These are phyloP conservation scores for Stegana nigrithorax DNA, from an alignment of 2,888 invertebrate species.

Conservation along the genomic window DNA sequence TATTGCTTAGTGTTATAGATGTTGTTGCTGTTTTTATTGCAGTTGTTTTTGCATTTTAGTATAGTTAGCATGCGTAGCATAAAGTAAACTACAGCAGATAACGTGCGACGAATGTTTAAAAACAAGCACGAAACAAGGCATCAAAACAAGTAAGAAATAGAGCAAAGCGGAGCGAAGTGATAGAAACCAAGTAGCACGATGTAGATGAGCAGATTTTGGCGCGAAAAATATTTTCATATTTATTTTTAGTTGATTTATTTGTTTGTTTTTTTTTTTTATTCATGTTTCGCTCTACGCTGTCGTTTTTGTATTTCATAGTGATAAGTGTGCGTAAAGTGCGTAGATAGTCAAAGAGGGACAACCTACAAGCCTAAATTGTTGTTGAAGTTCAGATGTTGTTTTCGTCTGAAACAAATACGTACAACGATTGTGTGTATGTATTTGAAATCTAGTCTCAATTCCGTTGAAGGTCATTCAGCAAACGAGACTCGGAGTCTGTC, in stretches of 20 bases:
- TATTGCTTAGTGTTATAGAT: slow-evolving; percentile 21
- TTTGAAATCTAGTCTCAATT: slow-evolving; percentile 21
- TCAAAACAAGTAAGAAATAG: neutral
- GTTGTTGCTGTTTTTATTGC: slow-evolving; percentile 7
- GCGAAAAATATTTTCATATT: slow-evolving; percentile 1
- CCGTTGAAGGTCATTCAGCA: slow-evolving; percentile 8
- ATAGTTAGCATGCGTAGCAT: slow-evolving; percentile 29
- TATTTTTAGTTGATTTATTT: neutral
- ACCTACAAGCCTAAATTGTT: neutral
- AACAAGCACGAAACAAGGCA: neutral
- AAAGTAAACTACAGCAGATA: too few species aligned
- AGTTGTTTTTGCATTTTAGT: neutral
- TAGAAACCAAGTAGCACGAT: neutral
- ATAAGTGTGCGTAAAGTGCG: neutral
- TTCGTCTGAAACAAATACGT: too few species aligned
- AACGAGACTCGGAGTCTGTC: neutral
- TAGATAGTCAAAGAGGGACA: neutral
- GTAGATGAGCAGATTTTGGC: neutral
- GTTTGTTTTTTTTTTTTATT: neutral
- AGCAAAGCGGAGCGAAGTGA: neutral
- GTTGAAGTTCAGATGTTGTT: neutral
- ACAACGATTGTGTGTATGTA: slow-evolving; percentile 1
- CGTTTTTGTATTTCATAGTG: neutral
- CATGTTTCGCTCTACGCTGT: neutral
- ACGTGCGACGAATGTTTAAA: too few species aligned